Base-by-base conservation (phyloP, 2,113 vertebrate species). In the Leptodactylus fuscus region DNA sequence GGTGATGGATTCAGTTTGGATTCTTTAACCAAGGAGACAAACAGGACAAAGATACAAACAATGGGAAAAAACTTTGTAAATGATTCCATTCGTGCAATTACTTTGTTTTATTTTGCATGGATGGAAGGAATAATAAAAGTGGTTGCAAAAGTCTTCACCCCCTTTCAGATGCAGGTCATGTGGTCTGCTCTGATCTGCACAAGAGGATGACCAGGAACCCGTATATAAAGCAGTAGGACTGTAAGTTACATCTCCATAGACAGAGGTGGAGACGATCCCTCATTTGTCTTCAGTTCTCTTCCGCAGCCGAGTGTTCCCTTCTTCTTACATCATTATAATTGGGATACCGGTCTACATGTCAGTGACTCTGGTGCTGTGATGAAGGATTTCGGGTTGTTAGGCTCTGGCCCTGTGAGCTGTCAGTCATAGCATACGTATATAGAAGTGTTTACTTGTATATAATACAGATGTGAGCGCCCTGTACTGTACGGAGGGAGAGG, bases 281-380 rank as follows among this genome's bases (percentile, higher is more conserved):
- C 11, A 20, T 20, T 18, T 9, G 3, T 16, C 32, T 16, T 36
- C 41, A 44, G 41, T 44, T 44, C 41, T 44, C 41, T 44, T 29
- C 0, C 34, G 32, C 34, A 20, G 32, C 32, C 4, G 62, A 5
- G 4, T 36, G 29, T 67, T 29, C 27, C 27, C 4, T 65, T n/a
- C 60, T 65, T 29, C 62, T 34, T 13, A 67, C 62, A 67, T 67
- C 62, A 67, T 32, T 67, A 67, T 67, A 67, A 67, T 67, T 67
- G 62, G 62, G 13, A 18, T 34, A 36, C 15, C 9, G 62, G 16
- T 0, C 60, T 29, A n/a, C n/a, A n/a, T n/a, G 60, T 15, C 60
- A 36, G 32, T 32, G 62, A 67, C 29, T 32, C 11, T 32, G 62
- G 34, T 34, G 24, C 58, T 62, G 60, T 12, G 27, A 1, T 48